Evolutionary conservation across 2,797 vertebrate species (phyloP).

Genomic region (Podargus strigoides): DNA sequence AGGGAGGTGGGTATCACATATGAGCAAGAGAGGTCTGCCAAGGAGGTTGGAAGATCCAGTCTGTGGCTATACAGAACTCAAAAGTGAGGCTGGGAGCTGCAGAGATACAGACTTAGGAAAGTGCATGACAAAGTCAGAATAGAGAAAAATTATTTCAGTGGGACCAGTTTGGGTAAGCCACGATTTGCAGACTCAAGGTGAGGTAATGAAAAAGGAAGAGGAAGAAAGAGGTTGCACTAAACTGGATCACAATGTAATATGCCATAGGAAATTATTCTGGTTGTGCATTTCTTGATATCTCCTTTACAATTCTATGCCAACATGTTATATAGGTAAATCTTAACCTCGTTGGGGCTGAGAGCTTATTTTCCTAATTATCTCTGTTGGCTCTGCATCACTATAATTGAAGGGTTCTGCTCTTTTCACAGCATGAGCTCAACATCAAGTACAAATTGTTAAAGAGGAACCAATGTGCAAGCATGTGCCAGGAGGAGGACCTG

Average conservation of each 20-base stretch:
- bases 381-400: not conserved
- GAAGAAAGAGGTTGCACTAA: not conserved
- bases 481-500: not conserved
- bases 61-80: rapidly evolving
- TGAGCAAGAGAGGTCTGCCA: not conserved
- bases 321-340: not conserved
- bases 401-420: constrained; percentile 29
- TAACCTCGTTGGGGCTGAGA: not conserved
- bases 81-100: not conserved
- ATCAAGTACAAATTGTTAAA: not conserved
- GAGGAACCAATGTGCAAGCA: not conserved
- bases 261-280: not conserved
- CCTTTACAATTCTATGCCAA: not conserved
- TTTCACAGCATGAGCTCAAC: constrained; percentile 25
- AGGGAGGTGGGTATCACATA: not conserved
- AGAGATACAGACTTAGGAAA: not conserved
- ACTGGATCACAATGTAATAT: not conserved
- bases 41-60: not conserved
- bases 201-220: not conserved
- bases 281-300: not conserved
- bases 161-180: not conserved
- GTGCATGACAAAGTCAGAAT: not conserved
- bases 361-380: not conserved
- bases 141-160: not conserved
- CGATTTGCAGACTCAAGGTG: not conserved